Percentiles rank a stretch among this genome's conserved stretches.
These are phyloP conservation scores for Numida meleagris DNA, from an alignment of 2,113 vertebrate species.

Conservation along the genomic window DNA sequence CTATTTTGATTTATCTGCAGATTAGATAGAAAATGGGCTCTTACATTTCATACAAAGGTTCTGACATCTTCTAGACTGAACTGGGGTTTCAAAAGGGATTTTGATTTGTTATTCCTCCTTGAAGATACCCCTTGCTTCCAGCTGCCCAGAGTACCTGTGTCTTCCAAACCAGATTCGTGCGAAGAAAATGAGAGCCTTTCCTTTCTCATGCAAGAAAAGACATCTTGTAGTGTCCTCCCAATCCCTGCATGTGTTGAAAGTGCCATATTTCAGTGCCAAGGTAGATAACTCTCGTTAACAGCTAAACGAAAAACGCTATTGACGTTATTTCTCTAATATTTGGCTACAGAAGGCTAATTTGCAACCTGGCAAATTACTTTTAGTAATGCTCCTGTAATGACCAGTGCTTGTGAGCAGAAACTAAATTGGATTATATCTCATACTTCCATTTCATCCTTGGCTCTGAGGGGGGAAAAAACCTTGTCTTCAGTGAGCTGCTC, in stretches of 20 bases:
- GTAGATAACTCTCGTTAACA: neutral
- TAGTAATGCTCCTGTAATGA: neutral
- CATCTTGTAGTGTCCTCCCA: neutral
- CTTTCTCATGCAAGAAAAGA: no score
- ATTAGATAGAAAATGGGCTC: neutral
- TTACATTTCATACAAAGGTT: neutral
- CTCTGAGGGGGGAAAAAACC: neutral
- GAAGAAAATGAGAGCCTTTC: neutral
- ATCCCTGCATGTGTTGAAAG: rapidly evolving
- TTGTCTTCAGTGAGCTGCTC: rapidly evolving
- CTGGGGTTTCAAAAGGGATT: neutral
- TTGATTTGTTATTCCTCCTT: neutral
- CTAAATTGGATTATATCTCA: neutral
- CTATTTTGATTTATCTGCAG: neutral
- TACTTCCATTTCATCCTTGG: neutral
- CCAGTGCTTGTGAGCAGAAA: neutral
- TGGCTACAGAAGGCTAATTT: neutral
- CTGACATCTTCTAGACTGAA: neutral
- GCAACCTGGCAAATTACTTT: neutral
- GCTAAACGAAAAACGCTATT: neutral
- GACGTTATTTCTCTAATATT: neutral
- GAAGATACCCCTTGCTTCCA: neutral
- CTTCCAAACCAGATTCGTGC: neutral
- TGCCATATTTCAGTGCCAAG: neutral
- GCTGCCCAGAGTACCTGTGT: neutral